A percentile compares a stretch with the other conserved stretches of the same genome.
These are phyloP conservation scores for Odontamblyopus lacepedii DNA, from an alignment of 2,797 vertebrate species.

Conservation along the genomic window DNA sequence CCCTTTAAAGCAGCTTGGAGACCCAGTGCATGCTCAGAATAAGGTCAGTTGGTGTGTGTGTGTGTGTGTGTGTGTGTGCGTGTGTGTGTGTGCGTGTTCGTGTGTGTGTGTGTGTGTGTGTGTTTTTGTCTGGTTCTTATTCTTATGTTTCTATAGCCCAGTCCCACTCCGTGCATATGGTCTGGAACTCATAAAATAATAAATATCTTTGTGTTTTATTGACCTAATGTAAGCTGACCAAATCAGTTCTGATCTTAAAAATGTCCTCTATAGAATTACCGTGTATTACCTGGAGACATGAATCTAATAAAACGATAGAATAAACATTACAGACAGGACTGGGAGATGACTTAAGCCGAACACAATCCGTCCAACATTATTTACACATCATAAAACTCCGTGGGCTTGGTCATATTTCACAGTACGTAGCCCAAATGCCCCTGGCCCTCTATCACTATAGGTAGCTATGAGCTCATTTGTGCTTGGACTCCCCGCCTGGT, in stretches of 20 bases:
- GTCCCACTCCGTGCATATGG: not conserved
- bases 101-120: not conserved
- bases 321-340: not conserved
- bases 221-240: not conserved
- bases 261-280: not conserved
- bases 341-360: not conserved
- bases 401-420: conserved; percentile 21
- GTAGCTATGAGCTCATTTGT: conserved; percentile 74
- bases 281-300: not conserved
- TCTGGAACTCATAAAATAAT: conserved; percentile 5
- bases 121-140: too few species aligned
- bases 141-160: not conserved
- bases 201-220: not conserved
- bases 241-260: not conserved
- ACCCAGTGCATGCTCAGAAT: too few species aligned
- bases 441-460: conserved; percentile 58
- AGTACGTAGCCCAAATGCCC: conserved; percentile 20
- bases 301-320: not conserved
- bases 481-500: conserved; percentile 48
- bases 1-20: too few species aligned
- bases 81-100: too few species aligned
- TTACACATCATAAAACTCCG: conserved; percentile 11
- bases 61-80: too few species aligned
- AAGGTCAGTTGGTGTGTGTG: not conserved
- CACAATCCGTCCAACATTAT: not conserved